Conservation (phyloP, 2,113 vertebrate species). For the Atrichornis clamosus region DNA sequence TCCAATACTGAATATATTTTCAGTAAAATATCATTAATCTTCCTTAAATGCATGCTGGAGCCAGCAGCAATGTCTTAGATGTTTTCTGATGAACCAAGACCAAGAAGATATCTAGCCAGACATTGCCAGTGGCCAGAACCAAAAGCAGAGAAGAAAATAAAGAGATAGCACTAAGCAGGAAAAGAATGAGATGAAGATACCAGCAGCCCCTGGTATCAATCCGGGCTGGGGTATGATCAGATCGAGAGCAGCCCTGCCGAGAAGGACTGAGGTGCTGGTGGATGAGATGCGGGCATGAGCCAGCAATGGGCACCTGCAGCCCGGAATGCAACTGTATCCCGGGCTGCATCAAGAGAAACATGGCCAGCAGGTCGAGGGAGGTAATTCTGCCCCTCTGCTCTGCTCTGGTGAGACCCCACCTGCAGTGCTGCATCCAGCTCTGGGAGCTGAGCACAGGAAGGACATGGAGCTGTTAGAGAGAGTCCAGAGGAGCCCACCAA, state of each 20-base stretch:
- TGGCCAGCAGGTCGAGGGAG: not conserved
- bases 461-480: not conserved
- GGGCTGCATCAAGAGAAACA: not conserved
- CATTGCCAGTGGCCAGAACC: not conserved
- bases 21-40: slow-evolving; percentile 57
- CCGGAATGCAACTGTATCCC: not conserved
- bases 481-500: not conserved
- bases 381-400: not conserved
- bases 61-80: slow-evolving; percentile 57
- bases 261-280: not conserved
- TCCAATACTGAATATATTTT: slow-evolving; percentile 29
- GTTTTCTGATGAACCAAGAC: slow-evolving; percentile 49
- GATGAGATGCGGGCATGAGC: not conserved
- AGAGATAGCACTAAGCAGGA: not conserved
- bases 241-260: not conserved
- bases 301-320: not conserved
- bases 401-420: not conserved
- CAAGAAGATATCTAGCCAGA: not conserved
- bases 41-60: slow-evolving; percentile 62
- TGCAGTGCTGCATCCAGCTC: not conserved
- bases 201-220: not conserved
- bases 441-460: not conserved
- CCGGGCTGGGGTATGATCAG: not conserved
- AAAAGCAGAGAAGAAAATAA: not conserved
- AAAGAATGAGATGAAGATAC: not conserved